These are phyloP conservation scores for Glareola pratincola DNA, from an alignment of 2,113 vertebrate species.

Conservation along the genomic window DNA sequence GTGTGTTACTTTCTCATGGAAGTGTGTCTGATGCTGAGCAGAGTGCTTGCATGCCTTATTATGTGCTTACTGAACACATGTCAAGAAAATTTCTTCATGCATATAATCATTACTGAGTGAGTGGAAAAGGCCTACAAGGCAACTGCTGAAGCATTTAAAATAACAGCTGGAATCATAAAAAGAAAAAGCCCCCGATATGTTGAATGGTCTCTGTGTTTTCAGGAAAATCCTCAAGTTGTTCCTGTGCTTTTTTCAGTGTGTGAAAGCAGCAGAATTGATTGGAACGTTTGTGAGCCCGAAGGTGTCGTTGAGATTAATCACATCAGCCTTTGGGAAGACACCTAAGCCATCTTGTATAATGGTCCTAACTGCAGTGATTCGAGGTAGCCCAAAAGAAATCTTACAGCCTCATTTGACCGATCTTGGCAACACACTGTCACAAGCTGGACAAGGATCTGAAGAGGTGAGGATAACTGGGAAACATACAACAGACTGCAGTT, in stretches of 20 bases:
- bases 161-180: slow-evolving; percentile 1
- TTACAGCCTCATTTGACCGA: slow-evolving; percentile 79
- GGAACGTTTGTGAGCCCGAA: slow-evolving; percentile 87
- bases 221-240: background rate
- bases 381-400: slow-evolving; percentile 77
- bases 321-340: slow-evolving; percentile 73
- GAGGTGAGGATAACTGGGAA: slow-evolving; percentile 76
- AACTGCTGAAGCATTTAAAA: slow-evolving; percentile 11
- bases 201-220: background rate
- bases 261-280: slow-evolving; percentile 82
- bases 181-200: background rate
- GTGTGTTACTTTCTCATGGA: background rate
- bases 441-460: slow-evolving; percentile 78
- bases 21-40: background rate
- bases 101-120: background rate
- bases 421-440: slow-evolving; percentile 72
- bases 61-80: background rate
- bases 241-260: slow-evolving; percentile 70
- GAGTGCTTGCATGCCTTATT: background rate
- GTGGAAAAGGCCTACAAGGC: slow-evolving; percentile 10
- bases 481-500: background rate
- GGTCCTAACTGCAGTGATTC: slow-evolving; percentile 81
- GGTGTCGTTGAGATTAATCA: slow-evolving; percentile 84
- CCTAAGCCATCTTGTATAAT: slow-evolving; percentile 79
- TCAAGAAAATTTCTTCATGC: slow-evolving; percentile 7